Evolutionary conservation across 2,888 invertebrate genomes (phyloP), one percentile per base, ranked within the genome.

Genomic region (Cenopis cana): DNA sequence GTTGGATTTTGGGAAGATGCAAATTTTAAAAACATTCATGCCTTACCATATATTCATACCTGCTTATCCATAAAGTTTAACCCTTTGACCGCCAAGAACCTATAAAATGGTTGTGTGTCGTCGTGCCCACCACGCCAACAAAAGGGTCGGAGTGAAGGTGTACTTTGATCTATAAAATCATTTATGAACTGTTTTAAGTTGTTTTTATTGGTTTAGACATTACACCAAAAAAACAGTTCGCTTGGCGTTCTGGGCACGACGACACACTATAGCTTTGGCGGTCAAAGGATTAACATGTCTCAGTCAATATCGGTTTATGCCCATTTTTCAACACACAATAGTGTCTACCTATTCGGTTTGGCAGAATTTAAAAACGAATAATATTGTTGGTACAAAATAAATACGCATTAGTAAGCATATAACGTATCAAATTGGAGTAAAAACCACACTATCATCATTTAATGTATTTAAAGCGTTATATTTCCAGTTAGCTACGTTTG

Each of bases 401-500:
- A 52, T 64, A 33, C 33, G 17, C 33, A 57, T 57, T 57, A 17
- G 33, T 17, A 17, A 41, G 20, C 59, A 20, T 41, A 14, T 41
- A 55, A 55, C 24, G 65, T 17, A 65, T 46, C 29, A 46, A 70
- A 60, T 54, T 65, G 29, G 20, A 70, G 46, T 36, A 66, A 60
- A 59, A 67, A 61, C 17, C 33, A 56, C 29, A 56, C 14, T 59
- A n/a, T 36, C 61, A 55, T 60, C 77, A 71, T 77, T 80, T 79
- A 84, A 82, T 82, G 82, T 83, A 84, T 83, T 81, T 84, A 83
- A 85, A 85, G 84, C 85, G 83, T 85, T 88, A 81, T 80, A 82
- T 89, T 86, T 85, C 68, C 86, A 85, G 87, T 89, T 88, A 87
- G 89, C 88, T 87, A 88, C 88, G 84, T 88, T 88, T 84, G 83